Evolutionary conservation across 2,797 vertebrate species (phyloP), one percentile per base, ranked within the genome.

Genomic region (Caiman crocodilus): DNA sequence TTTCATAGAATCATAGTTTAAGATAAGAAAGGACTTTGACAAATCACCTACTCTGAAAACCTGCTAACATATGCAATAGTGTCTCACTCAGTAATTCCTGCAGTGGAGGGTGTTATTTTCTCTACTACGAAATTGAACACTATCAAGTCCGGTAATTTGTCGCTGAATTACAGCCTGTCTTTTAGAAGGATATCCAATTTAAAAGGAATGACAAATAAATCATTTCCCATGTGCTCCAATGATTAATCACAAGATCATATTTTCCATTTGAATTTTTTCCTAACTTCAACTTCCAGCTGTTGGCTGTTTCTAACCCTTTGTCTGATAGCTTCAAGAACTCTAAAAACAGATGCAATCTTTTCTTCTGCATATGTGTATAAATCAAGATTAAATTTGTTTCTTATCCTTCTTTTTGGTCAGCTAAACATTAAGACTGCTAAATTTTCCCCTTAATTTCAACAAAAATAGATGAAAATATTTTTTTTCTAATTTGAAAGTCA

Each of bases 191-290:
- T 42, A 84, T 76, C 74, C 8, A 55, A 4, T 76, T 87, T 88
- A 89, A 93, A 91, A 6, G 42, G 87, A 25, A 56, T 87, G 73
- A 76, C 26, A 79, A 92, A 87, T 73, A 57, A 91, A 69, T 15
- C 18, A 74, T 23, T 76, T 92, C 15, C 6, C 10, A 89, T 80
- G 28, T 78, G 4, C 76, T 87, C 14, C 42, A 85, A 0, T 63
- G 26, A 26, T 35, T 76, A 1, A 1, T 61, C 78, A 76, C 2
- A 65, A 30, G 35, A 74, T 69, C 64, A 57, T 67, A 84, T 73
- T 78, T 86, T 12, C 32, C 84, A 20, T 50, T 84, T 84, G 50
- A 71, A 32, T 1, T 5, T 75, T 42, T 88, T 92, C 85, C 7
- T 73, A 73, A 61, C 5, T 75, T 91, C 1, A 69, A 35, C 67